Conservation (phyloP, 2,888 invertebrate genomes). For the Osedax fenrisi region DNA sequence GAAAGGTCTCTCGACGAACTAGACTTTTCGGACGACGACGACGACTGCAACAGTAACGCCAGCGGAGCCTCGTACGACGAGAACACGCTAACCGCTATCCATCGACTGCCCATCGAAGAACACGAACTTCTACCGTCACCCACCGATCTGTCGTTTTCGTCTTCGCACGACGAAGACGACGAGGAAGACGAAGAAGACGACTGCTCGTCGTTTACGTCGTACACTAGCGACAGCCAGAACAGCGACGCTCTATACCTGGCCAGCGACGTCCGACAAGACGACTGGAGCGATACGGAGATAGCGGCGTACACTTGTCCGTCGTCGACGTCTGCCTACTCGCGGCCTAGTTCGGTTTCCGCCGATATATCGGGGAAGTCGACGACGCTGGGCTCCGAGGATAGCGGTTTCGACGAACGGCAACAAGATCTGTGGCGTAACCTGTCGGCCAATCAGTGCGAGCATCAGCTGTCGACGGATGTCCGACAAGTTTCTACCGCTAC, state of each 20-base stretch:
- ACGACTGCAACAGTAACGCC: neutral
- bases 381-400: constrained; percentile 11
- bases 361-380: constrained; percentile 25
- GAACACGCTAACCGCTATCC: neutral
- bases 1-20: neutral
- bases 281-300: neutral
- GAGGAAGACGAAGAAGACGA: neutral
- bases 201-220: neutral
- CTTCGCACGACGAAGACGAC: neutral
- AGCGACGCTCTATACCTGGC: constrained; percentile 55
- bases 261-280: constrained; percentile 29
- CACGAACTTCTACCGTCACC: neutral
- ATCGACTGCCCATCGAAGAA: neutral
- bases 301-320: neutral
- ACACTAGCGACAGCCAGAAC: neutral
- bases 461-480: neutral
- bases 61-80: neutral
- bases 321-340: constrained; percentile 1
- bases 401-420: constrained; percentile 9
- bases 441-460: neutral
- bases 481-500: neutral
- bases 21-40: neutral
- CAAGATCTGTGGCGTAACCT: neutral
- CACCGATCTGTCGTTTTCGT: neutral
- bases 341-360: constrained; percentile 34